Base-by-base conservation (phyloP, 1,140 invertebrate genomes). In the Drosophila baimaii region DNA sequence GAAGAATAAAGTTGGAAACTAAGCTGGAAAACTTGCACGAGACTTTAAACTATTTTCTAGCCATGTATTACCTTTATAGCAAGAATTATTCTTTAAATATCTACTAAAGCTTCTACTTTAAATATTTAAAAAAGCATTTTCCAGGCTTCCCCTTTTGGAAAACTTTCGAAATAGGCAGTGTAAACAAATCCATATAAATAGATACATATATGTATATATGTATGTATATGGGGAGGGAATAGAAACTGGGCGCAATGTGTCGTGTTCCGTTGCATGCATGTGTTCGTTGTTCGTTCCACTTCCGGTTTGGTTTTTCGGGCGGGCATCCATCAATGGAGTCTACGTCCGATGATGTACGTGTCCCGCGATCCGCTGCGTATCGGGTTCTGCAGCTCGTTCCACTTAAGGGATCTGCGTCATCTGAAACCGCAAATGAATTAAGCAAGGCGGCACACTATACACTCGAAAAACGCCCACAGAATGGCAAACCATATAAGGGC, bases 391-490 rank as follows among this genome's bases (percentile, higher is more conserved):
- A 72, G 49, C 49, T 35, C 29, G 73, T 76, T 76, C 73, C 73
- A 66, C 72, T 76, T 76, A 66, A 59, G 73, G 72, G 73, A 76
- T 66, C 72, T 76, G 72, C 72, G 73, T 76, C 73, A 76, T 65
- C 59, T 68, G 41, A 66, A 66, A 65, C 72, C 73, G 65, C 61
- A 76, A 76, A 76, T 75, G 62, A 76, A 76, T 65, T 75, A 76
- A 66, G 31, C 37, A 73, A 74, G 41, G 49, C 56, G 51, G 43
- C 57, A 43, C 23, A 51, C 66, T 13, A 51, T n/a, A 29, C 17
- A 27, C 35, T 35, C 43, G 44, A 51, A 65, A 31, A 51, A 47
- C 68, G 41, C 68, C 68, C 51, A 58, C 73, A 51, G 54, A 76
- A 68, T 76, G 47, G 72, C 63, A 54, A 54, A 66, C 62, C 73